Conservation (phyloP, 2,797 vertebrate genomes). For the Scarus forsteni region DNA sequence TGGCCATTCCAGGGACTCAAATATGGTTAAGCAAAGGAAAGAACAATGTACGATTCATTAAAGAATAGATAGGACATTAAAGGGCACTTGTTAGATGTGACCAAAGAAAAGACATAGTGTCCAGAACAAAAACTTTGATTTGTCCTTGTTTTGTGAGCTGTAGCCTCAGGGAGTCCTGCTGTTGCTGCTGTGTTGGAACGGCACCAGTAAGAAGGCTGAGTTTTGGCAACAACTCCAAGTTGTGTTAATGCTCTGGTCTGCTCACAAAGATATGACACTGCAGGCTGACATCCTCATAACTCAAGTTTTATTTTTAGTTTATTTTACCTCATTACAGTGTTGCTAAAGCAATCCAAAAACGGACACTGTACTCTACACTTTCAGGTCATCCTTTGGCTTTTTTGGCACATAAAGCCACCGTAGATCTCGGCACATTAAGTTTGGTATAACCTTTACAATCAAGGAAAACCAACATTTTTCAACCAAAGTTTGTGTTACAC, state of each 20-base stretch:
- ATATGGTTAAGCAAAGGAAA: neutral
- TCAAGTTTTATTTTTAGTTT: neutral
- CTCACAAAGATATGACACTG: conserved; percentile 28
- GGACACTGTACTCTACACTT: neutral
- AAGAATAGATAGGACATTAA: neutral
- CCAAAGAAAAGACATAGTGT: neutral
- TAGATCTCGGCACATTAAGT: neutral
- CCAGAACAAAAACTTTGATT: neutral
- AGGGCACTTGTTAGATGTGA: neutral
- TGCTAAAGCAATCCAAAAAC: neutral
- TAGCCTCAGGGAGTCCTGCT: conserved; percentile 11
- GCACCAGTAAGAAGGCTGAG: conserved; percentile 11
- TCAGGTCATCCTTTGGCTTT: neutral
- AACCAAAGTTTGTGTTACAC: conserved; percentile 8
- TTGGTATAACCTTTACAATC: conserved; percentile 19
- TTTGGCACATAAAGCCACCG: neutral
- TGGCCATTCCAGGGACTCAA: too few relatives aligned
- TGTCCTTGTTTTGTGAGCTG: neutral
- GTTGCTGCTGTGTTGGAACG: conserved; percentile 5
- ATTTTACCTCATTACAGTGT: neutral
- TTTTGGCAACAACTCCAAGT: conserved; percentile 29
- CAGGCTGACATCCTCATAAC: conserved; percentile 17
- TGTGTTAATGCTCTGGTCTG: conserved; percentile 29
- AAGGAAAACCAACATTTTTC: conserved; percentile 5
- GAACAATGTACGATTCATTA: too few relatives aligned